Conservation (phyloP, 2,888 invertebrate genomes). For the Bellardia bayeri region DNA sequence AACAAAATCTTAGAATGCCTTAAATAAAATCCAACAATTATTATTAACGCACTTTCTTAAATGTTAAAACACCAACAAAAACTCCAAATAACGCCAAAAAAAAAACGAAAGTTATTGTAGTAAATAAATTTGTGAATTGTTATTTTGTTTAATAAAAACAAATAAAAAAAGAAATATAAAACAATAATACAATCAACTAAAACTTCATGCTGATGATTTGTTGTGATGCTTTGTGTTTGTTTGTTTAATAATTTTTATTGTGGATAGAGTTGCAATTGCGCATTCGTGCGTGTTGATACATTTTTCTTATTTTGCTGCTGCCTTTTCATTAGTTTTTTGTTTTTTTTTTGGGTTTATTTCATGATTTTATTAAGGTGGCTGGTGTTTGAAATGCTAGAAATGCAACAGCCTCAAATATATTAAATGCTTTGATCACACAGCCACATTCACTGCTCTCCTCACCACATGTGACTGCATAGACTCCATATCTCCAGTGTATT, state of each 20-base stretch:
- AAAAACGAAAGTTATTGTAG: conserved; percentile 62
- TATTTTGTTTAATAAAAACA: background rate
- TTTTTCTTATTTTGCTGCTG: conserved; percentile 42
- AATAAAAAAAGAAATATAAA: background rate
- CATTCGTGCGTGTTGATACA: conserved; percentile 70
- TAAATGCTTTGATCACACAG: conserved; percentile 27
- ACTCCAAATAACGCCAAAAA: background rate
- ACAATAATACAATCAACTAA: conserved; percentile 35
- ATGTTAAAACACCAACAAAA: background rate
- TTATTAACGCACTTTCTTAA: conserved; percentile 32
- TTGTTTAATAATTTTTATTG: conserved; percentile 69
- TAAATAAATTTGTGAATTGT: conserved; percentile 26
- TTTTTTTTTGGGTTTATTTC: background rate
- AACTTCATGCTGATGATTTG: conserved; percentile 47
- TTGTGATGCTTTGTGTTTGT: conserved; percentile 59
- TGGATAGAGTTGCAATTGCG: conserved; percentile 60
- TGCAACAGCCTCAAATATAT: conserved; percentile 6
- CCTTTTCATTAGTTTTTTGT: background rate
- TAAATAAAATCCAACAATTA: too few species aligned
- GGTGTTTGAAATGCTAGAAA: background rate
- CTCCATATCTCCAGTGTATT: background rate
- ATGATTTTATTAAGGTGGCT: background rate
- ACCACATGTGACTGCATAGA: background rate
- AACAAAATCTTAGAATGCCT: background rate
- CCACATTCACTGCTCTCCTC: background rate